Percentiles rank a stretch among this genome's conserved stretches.
phyloP scores from a whole-genome alignment of 2,888 invertebrate species.

The Lasioglossum lativentre region DNA sequence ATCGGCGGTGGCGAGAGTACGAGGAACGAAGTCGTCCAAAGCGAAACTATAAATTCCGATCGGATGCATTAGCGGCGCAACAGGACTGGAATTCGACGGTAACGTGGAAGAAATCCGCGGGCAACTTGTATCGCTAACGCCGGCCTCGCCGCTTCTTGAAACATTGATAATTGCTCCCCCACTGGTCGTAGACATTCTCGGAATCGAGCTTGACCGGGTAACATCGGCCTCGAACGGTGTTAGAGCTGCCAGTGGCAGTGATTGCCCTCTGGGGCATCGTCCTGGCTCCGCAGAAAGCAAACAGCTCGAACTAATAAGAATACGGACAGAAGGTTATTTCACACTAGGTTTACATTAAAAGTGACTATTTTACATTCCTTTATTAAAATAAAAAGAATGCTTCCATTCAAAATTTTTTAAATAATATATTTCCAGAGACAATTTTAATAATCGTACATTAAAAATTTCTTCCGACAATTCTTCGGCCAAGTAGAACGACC shows the following conservation, averaged over 20 bases:
- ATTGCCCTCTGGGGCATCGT: not conserved
- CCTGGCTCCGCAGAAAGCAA: not conserved
- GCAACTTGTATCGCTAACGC: not conserved
- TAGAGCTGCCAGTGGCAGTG: not conserved
- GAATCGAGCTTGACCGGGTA: constrained; percentile 33
- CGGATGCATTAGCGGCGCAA: constrained; percentile 74
- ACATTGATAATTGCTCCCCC: constrained; percentile 42
- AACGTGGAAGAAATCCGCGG: constrained; percentile 39
- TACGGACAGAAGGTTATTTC: too few species aligned
- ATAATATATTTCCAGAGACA: too few species aligned
- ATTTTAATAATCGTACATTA: too few species aligned
- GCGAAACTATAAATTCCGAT: constrained; percentile 78
- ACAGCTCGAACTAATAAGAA: not conserved
- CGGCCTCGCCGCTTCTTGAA: constrained; percentile 16
- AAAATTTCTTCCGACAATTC: not conserved
- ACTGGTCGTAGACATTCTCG: constrained; percentile 33
- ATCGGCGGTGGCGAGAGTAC: constrained; percentile 70
- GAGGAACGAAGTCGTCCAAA: constrained; percentile 64
- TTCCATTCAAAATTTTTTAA: too few species aligned
- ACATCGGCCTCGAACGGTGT: constrained; percentile 15
- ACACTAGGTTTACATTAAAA: too few species aligned
- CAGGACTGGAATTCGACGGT: constrained; percentile 48
- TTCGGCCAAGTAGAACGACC: fast-evolving
- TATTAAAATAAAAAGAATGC: too few species aligned
- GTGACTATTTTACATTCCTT: too few species aligned